Evolutionary conservation across 2,797 vertebrate species (phyloP).

Genomic region (Micrastur ruficollis): DNA sequence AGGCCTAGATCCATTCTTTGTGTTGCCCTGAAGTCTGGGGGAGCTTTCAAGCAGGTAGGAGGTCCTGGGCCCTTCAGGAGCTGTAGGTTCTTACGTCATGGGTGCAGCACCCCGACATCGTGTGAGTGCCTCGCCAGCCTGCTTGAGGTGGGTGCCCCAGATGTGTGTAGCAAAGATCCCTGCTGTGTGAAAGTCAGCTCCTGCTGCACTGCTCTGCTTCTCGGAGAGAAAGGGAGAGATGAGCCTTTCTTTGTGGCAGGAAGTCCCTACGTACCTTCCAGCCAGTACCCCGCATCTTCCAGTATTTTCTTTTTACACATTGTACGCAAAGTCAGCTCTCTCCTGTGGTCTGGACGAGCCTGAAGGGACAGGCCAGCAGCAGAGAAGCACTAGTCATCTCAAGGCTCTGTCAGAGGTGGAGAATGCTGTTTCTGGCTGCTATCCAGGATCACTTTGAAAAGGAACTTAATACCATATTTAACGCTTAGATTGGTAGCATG

Average conservation of each 20-base stretch:
- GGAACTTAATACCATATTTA: not conserved
- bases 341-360: not conserved
- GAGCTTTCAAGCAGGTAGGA: not conserved
- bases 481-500: accelerated
- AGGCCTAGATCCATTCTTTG: not conserved
- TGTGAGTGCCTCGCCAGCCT: not conserved
- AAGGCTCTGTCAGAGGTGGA: not conserved
- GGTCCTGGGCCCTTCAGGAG: not conserved
- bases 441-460: accelerated
- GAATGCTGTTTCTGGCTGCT: not conserved
- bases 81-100: not conserved
- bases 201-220: not conserved
- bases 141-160: not conserved
- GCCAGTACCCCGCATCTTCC: not conserved
- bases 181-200: not conserved
- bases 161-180: not conserved
- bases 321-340: not conserved
- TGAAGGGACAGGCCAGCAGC: not conserved
- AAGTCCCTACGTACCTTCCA: not conserved
- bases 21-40: not conserved
- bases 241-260: not conserved
- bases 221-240: not conserved
- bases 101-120: not conserved
- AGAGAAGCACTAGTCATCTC: not conserved
- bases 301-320: not conserved